Conservation (phyloP, 2,797 vertebrate genomes). For the Labeo calbasu region DNA sequence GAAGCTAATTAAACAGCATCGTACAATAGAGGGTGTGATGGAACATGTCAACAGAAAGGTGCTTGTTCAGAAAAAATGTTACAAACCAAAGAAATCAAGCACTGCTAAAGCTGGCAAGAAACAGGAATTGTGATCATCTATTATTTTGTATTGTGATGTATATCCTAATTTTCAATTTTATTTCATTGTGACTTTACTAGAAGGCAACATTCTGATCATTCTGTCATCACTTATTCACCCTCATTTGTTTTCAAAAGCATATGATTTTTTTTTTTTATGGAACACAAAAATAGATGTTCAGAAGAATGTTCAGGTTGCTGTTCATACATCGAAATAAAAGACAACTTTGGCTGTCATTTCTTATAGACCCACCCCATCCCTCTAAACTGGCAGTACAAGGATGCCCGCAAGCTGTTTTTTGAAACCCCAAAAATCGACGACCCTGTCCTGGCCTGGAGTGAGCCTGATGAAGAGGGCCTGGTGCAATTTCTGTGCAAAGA, state of each 20-base stretch:
- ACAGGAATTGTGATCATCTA: neutral
- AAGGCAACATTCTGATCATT: neutral
- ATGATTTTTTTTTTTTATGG: neutral
- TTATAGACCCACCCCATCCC: constrained; percentile 76
- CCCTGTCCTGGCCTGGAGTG: constrained; percentile 73
- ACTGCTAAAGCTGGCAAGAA: neutral
- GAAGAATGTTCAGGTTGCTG: neutral
- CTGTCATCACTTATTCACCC: neutral
- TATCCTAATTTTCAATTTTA: neutral
- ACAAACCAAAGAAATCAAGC: neutral
- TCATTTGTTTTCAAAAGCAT: neutral
- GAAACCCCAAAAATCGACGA: constrained; percentile 50
- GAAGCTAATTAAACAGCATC: constrained; percentile 78
- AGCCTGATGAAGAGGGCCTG: constrained; percentile 79
- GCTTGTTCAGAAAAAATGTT: neutral
- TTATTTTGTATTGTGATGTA: neutral
- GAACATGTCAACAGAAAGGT: constrained; percentile 77
- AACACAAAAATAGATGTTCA: neutral
- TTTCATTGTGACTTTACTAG: neutral
- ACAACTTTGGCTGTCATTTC: neutral
- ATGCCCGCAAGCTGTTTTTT: constrained; percentile 79
- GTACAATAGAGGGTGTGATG: constrained; percentile 79
- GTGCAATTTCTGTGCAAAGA: constrained; percentile 74
- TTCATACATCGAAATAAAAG: neutral
- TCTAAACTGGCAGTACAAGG: constrained; percentile 73